Base-by-base conservation (phyloP, 2,113 vertebrate species). In the Balaeniceps rex region DNA sequence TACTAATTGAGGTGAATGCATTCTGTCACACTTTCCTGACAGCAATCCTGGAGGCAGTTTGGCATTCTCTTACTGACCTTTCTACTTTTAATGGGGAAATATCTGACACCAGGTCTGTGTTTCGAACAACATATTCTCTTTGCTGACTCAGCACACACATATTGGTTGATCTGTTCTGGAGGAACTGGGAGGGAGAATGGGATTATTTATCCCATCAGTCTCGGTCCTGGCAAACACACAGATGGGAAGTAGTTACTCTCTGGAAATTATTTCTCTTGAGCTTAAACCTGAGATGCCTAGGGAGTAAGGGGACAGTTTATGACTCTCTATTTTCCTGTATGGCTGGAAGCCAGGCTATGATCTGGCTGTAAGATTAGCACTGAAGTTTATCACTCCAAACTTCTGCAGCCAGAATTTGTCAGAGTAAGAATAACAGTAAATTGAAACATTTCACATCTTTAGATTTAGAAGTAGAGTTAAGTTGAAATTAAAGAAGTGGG, bases 241-340 rank as follows among this genome's bases (percentile, higher is more conserved):
- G 36, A 72, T 78, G 58, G 66, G 74, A 95, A 96, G 65, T 76
- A 87, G 68, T 91, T 87, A 49, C 49, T 89, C 65, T 65, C 61
- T 92, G 83, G 58, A 97, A 93, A 74, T 85, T 55, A 87, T 87
- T 91, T 87, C 87, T 95, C 70, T 85, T 93, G 77, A 87, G 54
- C 12, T 95, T 94, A 94, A 94, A 94, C 19, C 46, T 83, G 81
- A 87, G 81, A 89, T 85, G 70, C 52, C 52, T 69, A 36, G 44
- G 60, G 74, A 94, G 40, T 52, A 82, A 78, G 18, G 15, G 80
- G 57, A 74, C 89, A 89, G 65, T 93, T 94, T 87, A 89, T 82
- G 44, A 82, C 36, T 74, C 58, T 65, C 57, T 84, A 6, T 93
- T 93, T 97, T 92, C 72, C 87, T 94, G 57, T 69, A 81, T 69